phyloP scores from a whole-genome alignment of 2,888 invertebrate genomes.

The Athalia cordata region DNA sequence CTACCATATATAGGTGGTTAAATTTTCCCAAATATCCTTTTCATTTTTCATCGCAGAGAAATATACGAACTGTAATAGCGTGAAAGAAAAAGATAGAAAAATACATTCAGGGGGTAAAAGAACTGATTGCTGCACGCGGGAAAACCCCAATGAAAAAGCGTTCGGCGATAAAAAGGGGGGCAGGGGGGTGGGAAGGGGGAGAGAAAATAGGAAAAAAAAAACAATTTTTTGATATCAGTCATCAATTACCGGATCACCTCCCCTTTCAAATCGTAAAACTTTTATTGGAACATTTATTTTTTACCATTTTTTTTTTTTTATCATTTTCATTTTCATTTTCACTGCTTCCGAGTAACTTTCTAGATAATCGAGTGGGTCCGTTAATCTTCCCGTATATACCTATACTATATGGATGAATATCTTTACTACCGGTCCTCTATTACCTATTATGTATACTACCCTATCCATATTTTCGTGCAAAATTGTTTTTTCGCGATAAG shows the following conservation, averaged over 20 bases:
- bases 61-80: background rate
- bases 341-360: background rate
- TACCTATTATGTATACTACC: no score
- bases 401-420: no score
- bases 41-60: constrained; percentile 16
- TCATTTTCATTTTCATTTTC: background rate
- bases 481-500: no score
- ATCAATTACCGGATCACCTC: background rate
- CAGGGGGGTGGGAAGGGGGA: background rate
- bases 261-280: background rate
- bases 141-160: background rate
- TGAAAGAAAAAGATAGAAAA: background rate
- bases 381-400: no score
- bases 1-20: background rate
- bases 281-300: constrained; percentile 17
- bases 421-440: no score
- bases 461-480: no score
- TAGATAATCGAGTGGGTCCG: no score
- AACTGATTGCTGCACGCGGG: background rate
- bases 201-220: background rate
- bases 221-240: background rate
- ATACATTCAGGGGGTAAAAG: background rate
- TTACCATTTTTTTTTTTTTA: background rate
- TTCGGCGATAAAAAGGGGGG: background rate
- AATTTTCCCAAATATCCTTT: constrained; percentile 1